These are phyloP conservation scores for Pseudopipra pipra DNA, from an alignment of 2,113 vertebrate genomes.

Conservation along the genomic window DNA sequence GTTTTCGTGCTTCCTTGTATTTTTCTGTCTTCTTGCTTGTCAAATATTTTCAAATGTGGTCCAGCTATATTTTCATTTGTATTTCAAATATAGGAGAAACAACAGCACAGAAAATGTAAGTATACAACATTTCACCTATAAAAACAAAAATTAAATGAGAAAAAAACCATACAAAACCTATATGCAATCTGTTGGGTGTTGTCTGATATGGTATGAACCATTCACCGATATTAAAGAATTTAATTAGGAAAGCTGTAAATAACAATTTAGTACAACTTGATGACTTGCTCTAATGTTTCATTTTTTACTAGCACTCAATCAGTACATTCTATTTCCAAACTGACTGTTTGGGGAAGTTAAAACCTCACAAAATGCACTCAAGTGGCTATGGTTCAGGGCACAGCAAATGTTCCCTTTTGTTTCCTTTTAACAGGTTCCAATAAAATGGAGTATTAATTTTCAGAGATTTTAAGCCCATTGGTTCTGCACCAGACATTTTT, in stretches of 20 bases:
- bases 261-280: background rate
- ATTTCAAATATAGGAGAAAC: background rate
- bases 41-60: background rate
- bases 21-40: background rate
- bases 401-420: background rate
- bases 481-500: background rate
- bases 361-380: background rate
- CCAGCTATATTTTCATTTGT: background rate
- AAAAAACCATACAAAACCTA: background rate
- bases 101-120: background rate
- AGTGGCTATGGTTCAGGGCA: background rate
- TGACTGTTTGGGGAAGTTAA: background rate
- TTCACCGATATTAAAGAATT: background rate
- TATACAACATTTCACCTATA: background rate
- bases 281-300: background rate
- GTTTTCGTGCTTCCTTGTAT: background rate
- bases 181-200: background rate
- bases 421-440: background rate
- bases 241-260: background rate
- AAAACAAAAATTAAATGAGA: background rate
- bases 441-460: background rate
- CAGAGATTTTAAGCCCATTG: background rate
- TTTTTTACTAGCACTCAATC: background rate
- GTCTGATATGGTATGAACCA: background rate
- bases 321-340: background rate